Base-by-base conservation (phyloP, 1,140 invertebrate species). In the Drosophila guanche region DNA sequence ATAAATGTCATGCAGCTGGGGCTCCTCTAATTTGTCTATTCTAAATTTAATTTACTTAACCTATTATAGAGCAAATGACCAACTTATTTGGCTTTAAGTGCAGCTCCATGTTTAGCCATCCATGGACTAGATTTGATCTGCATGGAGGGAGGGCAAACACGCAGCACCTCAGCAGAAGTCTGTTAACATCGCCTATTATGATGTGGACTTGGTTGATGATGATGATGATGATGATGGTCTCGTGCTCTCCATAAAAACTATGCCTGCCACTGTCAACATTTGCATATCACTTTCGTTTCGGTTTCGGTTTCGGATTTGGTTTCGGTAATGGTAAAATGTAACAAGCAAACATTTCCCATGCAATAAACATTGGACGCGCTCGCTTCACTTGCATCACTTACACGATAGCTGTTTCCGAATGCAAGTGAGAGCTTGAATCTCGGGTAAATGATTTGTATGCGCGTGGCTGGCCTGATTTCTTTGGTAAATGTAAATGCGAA, bases 271-370 rank as follows among this genome's bases (percentile, higher is more conserved):
- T 67, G 76, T 83, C 76, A 84, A 84, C 81, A 84, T 84, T 84
- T 84, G 76, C 71, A 72, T 73, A 84, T 79, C 79, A 84, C 76
- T 84, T 86, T 84, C 76, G 62, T 76, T 80, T 79, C 33, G 61
- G 74, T 62, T 40, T 66, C 46, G 62, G 61, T 63, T 40, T 66
- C 48, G 62, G 61, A 60, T 40, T 66, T 46, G 62, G 16, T 20
- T 40, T 66, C 48, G 62, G 61, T 63, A 84, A 74, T 67, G 69
- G 60, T 75, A 50, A 66, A 54, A 43, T 75, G 71, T 75, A 67
- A 75, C 71, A 75, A 72, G 29, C 20, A 47, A 72, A 73, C 57
- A 73, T 42, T 63, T 33, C 3, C 33, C 61, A 48, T 40, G 20
- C 25, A 22, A 51, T 43, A 53, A 22, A 46, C 7, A 41, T 51